These are phyloP conservation scores for Rousettus leschenaultii DNA, from an alignment of 2,113 vertebrate species.

Conservation along the genomic window DNA sequence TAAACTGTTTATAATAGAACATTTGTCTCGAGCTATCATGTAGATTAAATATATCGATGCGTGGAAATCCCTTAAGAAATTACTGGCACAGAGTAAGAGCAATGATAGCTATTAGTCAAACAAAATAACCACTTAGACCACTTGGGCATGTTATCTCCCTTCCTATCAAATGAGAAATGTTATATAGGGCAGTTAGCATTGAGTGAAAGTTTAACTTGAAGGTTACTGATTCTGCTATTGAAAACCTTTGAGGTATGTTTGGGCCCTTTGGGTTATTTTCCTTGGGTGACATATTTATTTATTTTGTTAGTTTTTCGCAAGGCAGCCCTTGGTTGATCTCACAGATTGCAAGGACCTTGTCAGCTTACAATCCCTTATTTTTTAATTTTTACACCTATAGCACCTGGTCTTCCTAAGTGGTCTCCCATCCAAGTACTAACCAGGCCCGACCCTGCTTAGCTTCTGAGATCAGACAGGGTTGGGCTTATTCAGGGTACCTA, in stretches of 20 bases:
- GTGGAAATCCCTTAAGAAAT: background rate
- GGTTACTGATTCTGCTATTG: background rate
- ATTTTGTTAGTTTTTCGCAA: no score
- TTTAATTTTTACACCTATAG: no score
- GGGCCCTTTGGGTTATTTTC: background rate
- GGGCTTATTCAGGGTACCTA: no score
- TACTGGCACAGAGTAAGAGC: background rate
- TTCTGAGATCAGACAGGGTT: no score
- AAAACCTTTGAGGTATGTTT: background rate
- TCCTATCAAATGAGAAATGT: background rate
- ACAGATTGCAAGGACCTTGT: no score
- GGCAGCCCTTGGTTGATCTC: no score
- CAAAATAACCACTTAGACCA: background rate
- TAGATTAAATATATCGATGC: background rate
- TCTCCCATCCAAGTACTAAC: no score
- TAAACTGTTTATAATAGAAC: background rate
- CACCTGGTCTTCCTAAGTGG: no score
- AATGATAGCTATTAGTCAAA: background rate
- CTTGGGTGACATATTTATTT: background rate
- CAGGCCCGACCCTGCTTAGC: no score
- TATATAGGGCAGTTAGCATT: background rate
- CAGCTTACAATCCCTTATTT: no score
- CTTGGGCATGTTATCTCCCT: background rate
- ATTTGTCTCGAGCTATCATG: background rate
- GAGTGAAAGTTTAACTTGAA: background rate